phyloP scores from a whole-genome alignment of 2,888 invertebrate species.

The Leuctra nigra region DNA sequence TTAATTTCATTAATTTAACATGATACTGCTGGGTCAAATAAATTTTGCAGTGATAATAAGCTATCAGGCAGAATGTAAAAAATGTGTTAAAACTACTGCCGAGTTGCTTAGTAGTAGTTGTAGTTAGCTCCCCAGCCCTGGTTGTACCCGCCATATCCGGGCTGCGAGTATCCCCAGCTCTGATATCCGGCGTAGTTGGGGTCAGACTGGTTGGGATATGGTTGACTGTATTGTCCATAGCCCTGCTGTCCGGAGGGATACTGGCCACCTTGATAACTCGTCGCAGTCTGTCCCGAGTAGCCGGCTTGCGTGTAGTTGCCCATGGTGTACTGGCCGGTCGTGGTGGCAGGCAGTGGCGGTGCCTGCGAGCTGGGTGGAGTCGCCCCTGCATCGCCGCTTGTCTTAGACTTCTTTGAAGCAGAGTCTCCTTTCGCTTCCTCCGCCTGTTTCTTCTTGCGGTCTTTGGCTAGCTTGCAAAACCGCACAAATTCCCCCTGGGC shows the following conservation, averaged over 20 bases:
- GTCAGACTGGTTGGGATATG: conserved; percentile 48
- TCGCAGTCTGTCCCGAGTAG: conserved; percentile 36
- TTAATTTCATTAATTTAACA: no score
- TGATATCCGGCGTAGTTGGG: conserved; percentile 51
- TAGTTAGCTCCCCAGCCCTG: conserved; percentile 51
- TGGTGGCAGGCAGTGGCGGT: conserved; percentile 7
- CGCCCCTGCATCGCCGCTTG: conserved; percentile 9
- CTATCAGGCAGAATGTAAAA: no score
- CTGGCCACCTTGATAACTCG: conserved; percentile 41
- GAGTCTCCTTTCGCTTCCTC: conserved; percentile 46
- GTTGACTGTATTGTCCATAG: conserved; percentile 36
- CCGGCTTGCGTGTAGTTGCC: conserved; percentile 22
- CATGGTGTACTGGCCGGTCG: conserved; percentile 24
- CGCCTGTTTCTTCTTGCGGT: conserved; percentile 60
- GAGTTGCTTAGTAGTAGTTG: conserved; percentile 39
- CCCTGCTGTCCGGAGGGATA: conserved; percentile 25
- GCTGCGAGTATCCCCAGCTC: conserved; percentile 53
- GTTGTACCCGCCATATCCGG: conserved; percentile 48
- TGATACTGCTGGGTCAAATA: no score
- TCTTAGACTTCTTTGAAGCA: conserved; percentile 29
- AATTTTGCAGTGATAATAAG: no score
- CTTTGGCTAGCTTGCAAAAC: conserved; percentile 53
- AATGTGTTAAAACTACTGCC: no score
- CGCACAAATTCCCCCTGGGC: conserved; percentile 55
- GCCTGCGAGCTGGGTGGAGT: conserved; percentile 18